Percentiles rank a stretch among this genome's conserved stretches.
Evolutionary conservation across 2,888 invertebrate species (phyloP).

Genomic region (Odontomyia ornata): DNA sequence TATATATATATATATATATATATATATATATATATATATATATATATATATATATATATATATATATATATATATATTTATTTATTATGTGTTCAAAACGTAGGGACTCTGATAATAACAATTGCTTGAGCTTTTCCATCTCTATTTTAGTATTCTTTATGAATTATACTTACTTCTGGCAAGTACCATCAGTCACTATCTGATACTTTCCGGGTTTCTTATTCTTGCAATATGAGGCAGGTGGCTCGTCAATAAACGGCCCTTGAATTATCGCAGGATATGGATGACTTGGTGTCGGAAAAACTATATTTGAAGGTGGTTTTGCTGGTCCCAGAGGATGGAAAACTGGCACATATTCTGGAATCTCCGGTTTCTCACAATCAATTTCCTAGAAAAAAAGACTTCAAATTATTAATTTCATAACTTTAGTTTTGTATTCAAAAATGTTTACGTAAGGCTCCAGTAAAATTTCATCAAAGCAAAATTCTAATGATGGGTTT

Average conservation of each 20-base stretch:
- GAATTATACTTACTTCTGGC: slow-evolving; percentile 24
- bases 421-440: not conserved
- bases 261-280: not conserved
- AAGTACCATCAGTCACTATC: slow-evolving; percentile 13
- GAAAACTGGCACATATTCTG: not conserved
- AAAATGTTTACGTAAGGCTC: slow-evolving; percentile 3
- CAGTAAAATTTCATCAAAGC: slow-evolving; percentile 13
- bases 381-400: slow-evolving; percentile 28
- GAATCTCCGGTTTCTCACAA: not conserved
- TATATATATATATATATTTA: too few species aligned
- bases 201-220: slow-evolving; percentile 17
- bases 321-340: not conserved
- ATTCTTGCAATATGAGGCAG: not conserved
- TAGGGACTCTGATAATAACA: too few species aligned
- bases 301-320: not conserved
- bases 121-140: too few species aligned
- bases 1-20: too few species aligned
- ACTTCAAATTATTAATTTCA: not conserved
- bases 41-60: too few species aligned
- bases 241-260: not conserved
- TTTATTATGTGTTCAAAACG: too few species aligned
- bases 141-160: too few species aligned
- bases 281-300: not conserved
- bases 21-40: too few species aligned
- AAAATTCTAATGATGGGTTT: slow-evolving; percentile 17